Percentiles rank a stretch among this genome's conserved stretches.
These are phyloP conservation scores for Sphaerophoria taeniata DNA, from an alignment of 2,888 invertebrate species.

Conservation along the genomic window DNA sequence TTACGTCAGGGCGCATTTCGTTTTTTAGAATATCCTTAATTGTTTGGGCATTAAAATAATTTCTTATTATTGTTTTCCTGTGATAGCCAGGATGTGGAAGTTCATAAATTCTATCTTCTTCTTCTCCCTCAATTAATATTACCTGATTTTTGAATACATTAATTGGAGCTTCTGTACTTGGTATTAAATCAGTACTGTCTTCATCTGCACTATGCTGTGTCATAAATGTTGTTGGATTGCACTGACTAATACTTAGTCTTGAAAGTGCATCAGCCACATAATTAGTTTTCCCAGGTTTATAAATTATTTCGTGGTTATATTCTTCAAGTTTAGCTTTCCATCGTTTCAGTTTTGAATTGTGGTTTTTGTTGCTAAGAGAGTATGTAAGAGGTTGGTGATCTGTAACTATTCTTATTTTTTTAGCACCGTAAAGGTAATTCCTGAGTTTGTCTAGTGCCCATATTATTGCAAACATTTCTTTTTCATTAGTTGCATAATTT, in stretches of 20 bases:
- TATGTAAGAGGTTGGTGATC: slow-evolving; percentile 50
- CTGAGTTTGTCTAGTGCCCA: background rate
- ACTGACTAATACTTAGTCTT: no score
- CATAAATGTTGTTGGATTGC: background rate
- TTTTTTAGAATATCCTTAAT: background rate
- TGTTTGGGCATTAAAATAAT: slow-evolving; percentile 1
- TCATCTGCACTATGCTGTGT: slow-evolving; percentile 1
- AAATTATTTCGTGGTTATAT: slow-evolving; percentile 7
- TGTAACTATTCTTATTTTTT: slow-evolving; percentile 17
- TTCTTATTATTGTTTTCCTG: slow-evolving; percentile 4
- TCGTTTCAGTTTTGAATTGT: slow-evolving; percentile 38
- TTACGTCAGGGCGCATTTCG: slow-evolving; percentile 16
- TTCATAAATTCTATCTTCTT: slow-evolving; percentile 25
- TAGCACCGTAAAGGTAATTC: slow-evolving; percentile 1
- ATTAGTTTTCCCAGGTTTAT: slow-evolving; percentile 15
- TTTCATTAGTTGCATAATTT: background rate
- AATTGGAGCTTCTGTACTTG: slow-evolving; percentile 18
- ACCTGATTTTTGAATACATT: slow-evolving; percentile 33
- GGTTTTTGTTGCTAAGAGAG: slow-evolving; percentile 33
- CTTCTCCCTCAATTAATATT: slow-evolving; percentile 6
- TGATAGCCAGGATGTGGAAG: slow-evolving; percentile 17
- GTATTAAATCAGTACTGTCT: background rate
- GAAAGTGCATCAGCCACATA: no score
- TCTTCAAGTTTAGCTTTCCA: slow-evolving; percentile 32
- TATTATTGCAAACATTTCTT: slow-evolving; percentile 10